Conservation (phyloP, 2,888 invertebrate species). For the Monoplex corrugatus region DNA sequence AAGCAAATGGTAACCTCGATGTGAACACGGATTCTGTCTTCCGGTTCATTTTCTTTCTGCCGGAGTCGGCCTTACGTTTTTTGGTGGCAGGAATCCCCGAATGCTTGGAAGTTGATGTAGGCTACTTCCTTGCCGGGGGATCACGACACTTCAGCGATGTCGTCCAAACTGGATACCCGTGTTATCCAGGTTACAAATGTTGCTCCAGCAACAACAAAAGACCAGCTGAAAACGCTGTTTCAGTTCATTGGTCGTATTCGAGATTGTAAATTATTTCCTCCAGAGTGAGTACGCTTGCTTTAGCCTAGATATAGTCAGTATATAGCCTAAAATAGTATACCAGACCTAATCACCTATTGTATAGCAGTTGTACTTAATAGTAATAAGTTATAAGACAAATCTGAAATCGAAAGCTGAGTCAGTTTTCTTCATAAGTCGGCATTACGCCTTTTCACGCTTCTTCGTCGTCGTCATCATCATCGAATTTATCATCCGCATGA, state of each 20-base stretch:
- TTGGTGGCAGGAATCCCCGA: too few species aligned
- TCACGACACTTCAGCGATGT: conserved; percentile 47
- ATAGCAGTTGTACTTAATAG: neutral
- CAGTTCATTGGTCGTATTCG: conserved; percentile 96
- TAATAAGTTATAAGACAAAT: too few species aligned
- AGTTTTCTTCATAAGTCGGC: too few species aligned
- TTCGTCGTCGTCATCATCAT: too few species aligned
- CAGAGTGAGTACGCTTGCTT: conserved; percentile 87
- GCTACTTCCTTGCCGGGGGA: too few species aligned
- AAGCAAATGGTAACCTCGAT: too few species aligned
- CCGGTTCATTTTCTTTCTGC: neutral
- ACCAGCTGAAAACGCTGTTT: conserved; percentile 98
- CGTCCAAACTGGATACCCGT: conserved; percentile 83
- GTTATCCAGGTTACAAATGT: conserved; percentile 98
- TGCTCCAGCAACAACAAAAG: conserved; percentile 96
- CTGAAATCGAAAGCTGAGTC: too few species aligned
- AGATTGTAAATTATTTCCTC: conserved; percentile 95
- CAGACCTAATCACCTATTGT: neutral
- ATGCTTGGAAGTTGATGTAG: too few species aligned
- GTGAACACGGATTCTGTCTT: neutral
- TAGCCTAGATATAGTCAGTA: too few species aligned
- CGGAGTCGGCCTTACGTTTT: neutral
- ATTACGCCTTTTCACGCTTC: too few species aligned
- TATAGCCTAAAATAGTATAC: neutral
- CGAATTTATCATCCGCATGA: too few species aligned